Percentiles rank a stretch among this genome's conserved stretches.
phyloP scores from a whole-genome alignment of 2,797 vertebrate genomes.

The Linurgus olivaceus region DNA sequence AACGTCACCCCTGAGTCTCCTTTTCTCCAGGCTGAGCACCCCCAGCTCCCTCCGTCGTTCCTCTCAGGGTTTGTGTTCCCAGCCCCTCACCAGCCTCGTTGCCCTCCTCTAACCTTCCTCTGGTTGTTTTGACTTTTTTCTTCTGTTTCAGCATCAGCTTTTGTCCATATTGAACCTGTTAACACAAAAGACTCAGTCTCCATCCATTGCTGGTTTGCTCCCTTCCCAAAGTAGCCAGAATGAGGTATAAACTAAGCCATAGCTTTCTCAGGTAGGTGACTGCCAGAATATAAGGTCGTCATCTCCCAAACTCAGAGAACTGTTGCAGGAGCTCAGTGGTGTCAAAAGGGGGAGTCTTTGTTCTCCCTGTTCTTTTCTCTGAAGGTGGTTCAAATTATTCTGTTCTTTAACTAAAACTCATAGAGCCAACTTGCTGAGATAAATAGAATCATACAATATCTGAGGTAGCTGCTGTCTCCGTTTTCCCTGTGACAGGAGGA shows the following conservation, averaged over 20 bases:
- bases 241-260: background rate
- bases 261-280: background rate
- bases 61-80: background rate
- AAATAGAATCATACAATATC: background rate
- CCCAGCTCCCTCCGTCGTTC: background rate
- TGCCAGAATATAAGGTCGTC: background rate
- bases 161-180: background rate
- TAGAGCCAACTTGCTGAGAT: background rate
- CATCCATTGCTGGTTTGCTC: background rate
- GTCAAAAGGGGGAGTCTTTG: conserved; percentile 57
- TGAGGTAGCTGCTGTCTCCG: background rate
- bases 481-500: background rate
- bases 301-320: background rate
- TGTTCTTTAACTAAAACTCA: background rate
- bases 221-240: background rate
- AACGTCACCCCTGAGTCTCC: background rate
- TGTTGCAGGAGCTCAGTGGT: conserved; percentile 35
- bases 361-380: conserved; percentile 6
- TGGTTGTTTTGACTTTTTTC: background rate
- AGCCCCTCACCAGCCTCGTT: background rate
- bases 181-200: background rate
- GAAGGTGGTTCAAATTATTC: background rate
- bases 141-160: background rate
- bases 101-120: background rate
- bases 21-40: background rate